Percentiles rank a stretch among this genome's conserved stretches.
phyloP scores from a whole-genome alignment of 2,797 vertebrate species.

The Spinus pinus region DNA sequence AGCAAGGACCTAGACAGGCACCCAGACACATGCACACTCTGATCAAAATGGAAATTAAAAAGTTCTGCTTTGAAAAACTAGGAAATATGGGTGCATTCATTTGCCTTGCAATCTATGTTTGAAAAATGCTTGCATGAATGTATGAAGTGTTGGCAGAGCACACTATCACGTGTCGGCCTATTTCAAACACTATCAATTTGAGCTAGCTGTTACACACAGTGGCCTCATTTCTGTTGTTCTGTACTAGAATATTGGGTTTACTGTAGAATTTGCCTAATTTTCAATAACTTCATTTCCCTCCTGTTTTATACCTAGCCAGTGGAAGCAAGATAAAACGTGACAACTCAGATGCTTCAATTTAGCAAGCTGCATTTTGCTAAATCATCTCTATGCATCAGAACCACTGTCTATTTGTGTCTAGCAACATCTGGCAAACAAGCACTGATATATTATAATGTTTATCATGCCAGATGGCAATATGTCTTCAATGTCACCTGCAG shows the following conservation, averaged over 20 bases:
- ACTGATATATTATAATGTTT: constrained; percentile 75
- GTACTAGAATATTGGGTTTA: neutral
- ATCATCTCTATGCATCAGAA: constrained; percentile 61
- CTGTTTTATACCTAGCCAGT: constrained; percentile 14
- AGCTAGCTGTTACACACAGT: neutral
- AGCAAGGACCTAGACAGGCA: rapidly evolving
- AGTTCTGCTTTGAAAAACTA: neutral
- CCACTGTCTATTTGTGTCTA: constrained; percentile 60
- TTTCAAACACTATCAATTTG: neutral
- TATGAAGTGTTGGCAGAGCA: neutral
- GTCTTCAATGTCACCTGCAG: constrained; percentile 77
- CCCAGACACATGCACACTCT: neutral
- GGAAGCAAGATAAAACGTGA: constrained; percentile 38
- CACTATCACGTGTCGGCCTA: neutral
- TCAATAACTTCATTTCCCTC: neutral
- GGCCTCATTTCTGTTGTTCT: neutral
- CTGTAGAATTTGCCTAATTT: neutral
- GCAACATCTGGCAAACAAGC: constrained; percentile 79
- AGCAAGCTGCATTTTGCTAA: constrained; percentile 71
- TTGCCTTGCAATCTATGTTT: neutral
- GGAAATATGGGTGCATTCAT: neutral
- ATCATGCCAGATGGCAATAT: constrained; percentile 74
- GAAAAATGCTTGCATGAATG: neutral
- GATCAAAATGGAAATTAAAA: constrained; percentile 37
- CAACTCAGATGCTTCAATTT: constrained; percentile 53